Base-by-base conservation (phyloP, 1,140 invertebrate species). In the Subanguina moxae region DNA sequence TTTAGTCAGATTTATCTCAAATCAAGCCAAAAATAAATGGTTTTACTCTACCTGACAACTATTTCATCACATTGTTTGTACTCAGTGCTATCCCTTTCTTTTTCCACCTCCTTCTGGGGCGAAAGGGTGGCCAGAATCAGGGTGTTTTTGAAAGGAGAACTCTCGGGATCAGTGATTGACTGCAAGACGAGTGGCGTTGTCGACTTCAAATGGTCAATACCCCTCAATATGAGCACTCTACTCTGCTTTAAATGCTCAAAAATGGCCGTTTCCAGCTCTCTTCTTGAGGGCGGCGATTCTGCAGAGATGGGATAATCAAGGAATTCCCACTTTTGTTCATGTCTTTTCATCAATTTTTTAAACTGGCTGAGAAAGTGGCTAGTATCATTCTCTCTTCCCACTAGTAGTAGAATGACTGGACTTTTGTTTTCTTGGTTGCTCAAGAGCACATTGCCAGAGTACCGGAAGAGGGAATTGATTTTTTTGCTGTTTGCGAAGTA, bases 131-230 rank as follows among this genome's bases (percentile, higher is more conserved):
- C 62, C 7, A 64, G n/a, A 38, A 64, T 48, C 15, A 64, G 7
- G 3, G 57, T 19, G 15, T 64, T 64, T 28, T 64, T 64, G 38
- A 58, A 48, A 13, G 62, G 62, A 3, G 62, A 48, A 11, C 23
- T 64, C n/a, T 64, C 62, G 3, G 62, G 62, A 28, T 64, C 62
- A n/a, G 23, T 58, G 17, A 64, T 28, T 7, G 62, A 48, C n/a
- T 64, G 62, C 62, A 64, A 64, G 25, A 64, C 38, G 3, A 64
- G 62, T 38, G 62, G 62, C 8, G 62, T n/a, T 48, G 62, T 58
- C 3, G 42, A 56, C 21, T 15, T 56, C 23, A 64, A 38, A 23
- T 62, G n/a, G 61, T 64, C 62, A 38, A 64, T 64, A 8, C 61
- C 27, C 19, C 32, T 62, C 63, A 64, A 15, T 3, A 64, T 61